Conservation (phyloP, 2,888 invertebrate species). For the Drosophila hamatofila region DNA sequence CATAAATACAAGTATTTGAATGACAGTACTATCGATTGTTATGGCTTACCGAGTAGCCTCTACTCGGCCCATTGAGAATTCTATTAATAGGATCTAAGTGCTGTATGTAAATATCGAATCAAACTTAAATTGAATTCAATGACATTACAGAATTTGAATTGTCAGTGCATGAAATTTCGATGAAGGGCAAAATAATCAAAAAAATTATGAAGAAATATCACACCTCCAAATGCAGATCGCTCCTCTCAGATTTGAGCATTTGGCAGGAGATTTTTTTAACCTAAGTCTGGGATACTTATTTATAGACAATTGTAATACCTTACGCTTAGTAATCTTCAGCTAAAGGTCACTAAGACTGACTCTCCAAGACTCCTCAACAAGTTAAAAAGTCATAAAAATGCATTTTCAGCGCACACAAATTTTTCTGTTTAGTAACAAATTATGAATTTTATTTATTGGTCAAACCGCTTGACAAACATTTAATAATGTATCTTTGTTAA, state of each 20-base stretch:
- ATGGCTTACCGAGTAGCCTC: not conserved
- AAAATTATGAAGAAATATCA: not conserved
- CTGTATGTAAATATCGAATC: constrained; percentile 2
- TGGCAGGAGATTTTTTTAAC: too few relatives aligned
- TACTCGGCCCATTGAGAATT: not conserved
- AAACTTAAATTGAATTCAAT: constrained; percentile 7
- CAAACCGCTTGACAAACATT: constrained; percentile 38
- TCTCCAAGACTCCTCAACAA: not conserved
- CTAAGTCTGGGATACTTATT: too few relatives aligned
- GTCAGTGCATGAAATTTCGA: not conserved
- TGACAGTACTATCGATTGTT: not conserved
- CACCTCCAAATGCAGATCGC: not conserved
- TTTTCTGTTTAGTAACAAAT: constrained; percentile 34
- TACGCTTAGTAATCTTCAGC: too few relatives aligned
- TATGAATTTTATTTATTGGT: constrained; percentile 46
- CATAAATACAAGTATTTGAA: not conserved
- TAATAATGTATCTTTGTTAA: constrained; percentile 57
- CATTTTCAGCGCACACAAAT: constrained; percentile 15
- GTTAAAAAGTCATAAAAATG: constrained; percentile 28
- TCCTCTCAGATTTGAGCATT: not conserved
- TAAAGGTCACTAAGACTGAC: not conserved
- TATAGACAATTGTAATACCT: too few relatives aligned
- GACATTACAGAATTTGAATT: not conserved
- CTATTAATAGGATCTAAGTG: not conserved
- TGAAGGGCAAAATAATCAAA: not conserved